Evolutionary conservation across 2,797 vertebrate genomes (phyloP), one percentile per base, ranked within the genome.

Genomic region (Lacerta agilis): DNA sequence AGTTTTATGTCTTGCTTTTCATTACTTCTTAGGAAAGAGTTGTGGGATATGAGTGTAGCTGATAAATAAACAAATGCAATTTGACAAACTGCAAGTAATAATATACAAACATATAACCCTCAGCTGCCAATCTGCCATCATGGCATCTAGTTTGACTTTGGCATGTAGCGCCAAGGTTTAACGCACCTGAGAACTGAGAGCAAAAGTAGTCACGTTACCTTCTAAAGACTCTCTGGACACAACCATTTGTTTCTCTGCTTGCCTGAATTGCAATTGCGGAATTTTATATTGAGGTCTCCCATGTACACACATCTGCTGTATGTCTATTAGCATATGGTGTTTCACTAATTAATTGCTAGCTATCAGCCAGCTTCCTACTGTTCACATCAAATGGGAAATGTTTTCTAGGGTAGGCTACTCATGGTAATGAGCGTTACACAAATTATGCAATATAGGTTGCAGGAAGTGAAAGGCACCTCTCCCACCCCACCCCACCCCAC

Each of bases 301-400:
- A 36, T 82, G 86, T 73, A 83, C 86, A 83, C 77, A 90, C 92
- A 95, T 93, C 93, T 96, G 94, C 83, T 96, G 45, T 29, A 89
- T 64, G 88, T 64, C 93, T 92, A 81, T 91, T 94, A 92, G 82
- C 94, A 96, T 96, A 95, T 91, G 92, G 89, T 91, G 23, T 92
- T 92, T 93, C 73, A 87, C 95, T 96, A 95, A 95, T 95, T 95
- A 96, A 96, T 93, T 91, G 87, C 87, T 91, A 90, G 79, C 90
- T 91, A 94, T 90, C 91, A 91, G 83, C 86, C 79, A 91, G 90
- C 72, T 86, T 95, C 91, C 87, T 85, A 90, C 64, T 93, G 88
- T 71, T 95, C 89, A 75, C 66, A 93, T 94, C 86, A 94, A 94
- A 94, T 43, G 41, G 80, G 80, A 94, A 89, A 92, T 71, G 87